These are phyloP conservation scores for Xylocopa sonorina DNA, from an alignment of 1,140 invertebrate genomes.

Conservation along the genomic window DNA sequence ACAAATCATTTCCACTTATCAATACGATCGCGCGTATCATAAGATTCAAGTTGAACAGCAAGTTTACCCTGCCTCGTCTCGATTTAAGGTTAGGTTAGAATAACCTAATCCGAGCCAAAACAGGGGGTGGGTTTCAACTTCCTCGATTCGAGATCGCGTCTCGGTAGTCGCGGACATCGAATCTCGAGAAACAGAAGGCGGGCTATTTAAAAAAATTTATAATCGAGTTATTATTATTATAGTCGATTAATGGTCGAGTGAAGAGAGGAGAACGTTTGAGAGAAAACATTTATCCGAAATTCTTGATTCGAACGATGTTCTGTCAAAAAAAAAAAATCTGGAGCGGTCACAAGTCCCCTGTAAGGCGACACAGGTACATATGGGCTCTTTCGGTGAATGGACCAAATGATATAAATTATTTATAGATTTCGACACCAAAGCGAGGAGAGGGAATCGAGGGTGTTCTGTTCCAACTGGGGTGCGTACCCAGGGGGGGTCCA, in stretches of 20 bases:
- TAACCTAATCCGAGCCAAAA: constrained; percentile 23
- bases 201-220: constrained; percentile 66
- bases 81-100: constrained; percentile 30
- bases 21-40: neutral
- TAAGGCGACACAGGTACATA: constrained; percentile 82
- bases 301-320: constrained; percentile 20
- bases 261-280: no score
- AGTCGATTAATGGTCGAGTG: no score
- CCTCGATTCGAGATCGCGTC: constrained; percentile 29
- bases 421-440: constrained; percentile 81
- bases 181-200: constrained; percentile 37
- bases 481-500: constrained; percentile 78
- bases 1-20: neutral
- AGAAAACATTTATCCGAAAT: neutral
- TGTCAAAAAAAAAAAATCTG: constrained; percentile 43
- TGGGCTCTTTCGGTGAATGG: constrained; percentile 78
- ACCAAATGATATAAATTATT: constrained; percentile 83
- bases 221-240: no score
- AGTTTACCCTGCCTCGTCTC: neutral
- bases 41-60: neutral
- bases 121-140: neutral
- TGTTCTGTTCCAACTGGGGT: constrained; percentile 70
- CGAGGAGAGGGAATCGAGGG: constrained; percentile 51
- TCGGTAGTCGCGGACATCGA: constrained; percentile 69
- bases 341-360: constrained; percentile 69